Conservation (phyloP, 1,140 invertebrate genomes). For the Danaus melanippus region DNA sequence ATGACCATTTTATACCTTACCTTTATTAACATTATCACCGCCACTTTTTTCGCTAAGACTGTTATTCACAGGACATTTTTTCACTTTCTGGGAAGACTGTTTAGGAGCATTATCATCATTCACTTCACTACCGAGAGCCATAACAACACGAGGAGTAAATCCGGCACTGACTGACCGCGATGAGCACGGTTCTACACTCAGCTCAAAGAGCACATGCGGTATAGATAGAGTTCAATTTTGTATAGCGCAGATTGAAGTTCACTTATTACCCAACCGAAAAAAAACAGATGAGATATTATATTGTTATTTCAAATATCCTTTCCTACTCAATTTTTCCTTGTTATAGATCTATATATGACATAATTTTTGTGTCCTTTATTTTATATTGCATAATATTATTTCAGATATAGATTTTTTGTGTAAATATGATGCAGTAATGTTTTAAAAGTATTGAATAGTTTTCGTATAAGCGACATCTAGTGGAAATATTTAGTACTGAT, state of each 20-base stretch:
- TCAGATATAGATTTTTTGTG: too few relatives aligned
- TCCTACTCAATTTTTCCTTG: slow-evolving; percentile 5
- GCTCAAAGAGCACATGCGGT: slow-evolving; percentile 70
- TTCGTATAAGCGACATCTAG: slow-evolving; percentile 25
- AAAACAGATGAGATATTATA: slow-evolving; percentile 7
- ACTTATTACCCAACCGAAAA: slow-evolving; percentile 34
- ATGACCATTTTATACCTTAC: slow-evolving; percentile 60
- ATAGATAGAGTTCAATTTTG: slow-evolving; percentile 65
- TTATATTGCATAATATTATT: too few relatives aligned
- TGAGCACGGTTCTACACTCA: slow-evolving; percentile 63
- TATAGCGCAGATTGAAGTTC: slow-evolving; percentile 33
- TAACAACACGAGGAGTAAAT: slow-evolving; percentile 72
- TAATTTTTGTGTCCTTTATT: too few relatives aligned
- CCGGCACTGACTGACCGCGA: slow-evolving; percentile 65
- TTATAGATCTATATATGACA: too few relatives aligned
- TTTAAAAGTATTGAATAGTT: too few relatives aligned
- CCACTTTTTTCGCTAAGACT: slow-evolving; percentile 55
- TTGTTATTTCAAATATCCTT: slow-evolving; percentile 15
- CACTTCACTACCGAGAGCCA: slow-evolving; percentile 73
- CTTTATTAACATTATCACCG: slow-evolving; percentile 61
- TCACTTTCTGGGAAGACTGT: slow-evolving; percentile 67
- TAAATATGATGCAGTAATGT: too few relatives aligned
- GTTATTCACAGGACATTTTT: slow-evolving; percentile 60
- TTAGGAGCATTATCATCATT: slow-evolving; percentile 67
- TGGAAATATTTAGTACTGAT: slow-evolving; percentile 8